phyloP scores from a whole-genome alignment of 2,113 vertebrate genomes.

The Paratilapia polleni region DNA sequence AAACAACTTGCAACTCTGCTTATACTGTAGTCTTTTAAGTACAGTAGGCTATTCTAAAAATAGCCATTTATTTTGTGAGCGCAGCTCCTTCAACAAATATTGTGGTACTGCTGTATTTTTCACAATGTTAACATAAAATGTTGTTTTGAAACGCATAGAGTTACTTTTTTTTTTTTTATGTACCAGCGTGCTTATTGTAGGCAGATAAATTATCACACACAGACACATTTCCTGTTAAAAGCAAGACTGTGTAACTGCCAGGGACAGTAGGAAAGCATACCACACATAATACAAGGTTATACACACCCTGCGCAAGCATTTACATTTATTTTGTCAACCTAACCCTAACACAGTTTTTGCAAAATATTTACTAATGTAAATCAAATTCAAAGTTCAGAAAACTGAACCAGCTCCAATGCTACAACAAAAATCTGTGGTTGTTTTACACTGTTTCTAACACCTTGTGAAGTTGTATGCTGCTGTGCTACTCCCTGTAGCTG shows the following conservation, averaged over 20 bases:
- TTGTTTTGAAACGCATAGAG: not conserved
- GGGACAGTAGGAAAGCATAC: not conserved
- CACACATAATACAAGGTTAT: not conserved
- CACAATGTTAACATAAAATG: not conserved
- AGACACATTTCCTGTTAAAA: conserved; percentile 50
- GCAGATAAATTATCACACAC: conserved; percentile 45
- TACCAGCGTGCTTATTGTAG: not conserved
- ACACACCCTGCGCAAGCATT: not conserved
- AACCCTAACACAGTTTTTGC: not conserved
- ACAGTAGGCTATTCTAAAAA: not conserved
- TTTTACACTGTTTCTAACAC: conserved; percentile 26
- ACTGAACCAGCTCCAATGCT: not conserved
- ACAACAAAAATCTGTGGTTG: not conserved
- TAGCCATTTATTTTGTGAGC: not conserved
- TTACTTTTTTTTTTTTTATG: conserved; percentile 5
- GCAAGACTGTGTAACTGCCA: conserved; percentile 24
- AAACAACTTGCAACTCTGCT: conserved; percentile 17
- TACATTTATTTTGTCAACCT: not conserved
- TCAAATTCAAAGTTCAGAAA: conserved; percentile 2
- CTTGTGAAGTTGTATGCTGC: not conserved
- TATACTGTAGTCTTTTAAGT: conserved; percentile 1
- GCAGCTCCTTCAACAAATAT: not conserved
- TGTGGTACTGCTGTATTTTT: not conserved
- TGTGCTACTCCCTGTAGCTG: not conserved
- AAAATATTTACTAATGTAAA: not conserved